Evolutionary conservation across 2,888 invertebrate genomes (phyloP).

Genomic region (Parascotia fuliginaria): DNA sequence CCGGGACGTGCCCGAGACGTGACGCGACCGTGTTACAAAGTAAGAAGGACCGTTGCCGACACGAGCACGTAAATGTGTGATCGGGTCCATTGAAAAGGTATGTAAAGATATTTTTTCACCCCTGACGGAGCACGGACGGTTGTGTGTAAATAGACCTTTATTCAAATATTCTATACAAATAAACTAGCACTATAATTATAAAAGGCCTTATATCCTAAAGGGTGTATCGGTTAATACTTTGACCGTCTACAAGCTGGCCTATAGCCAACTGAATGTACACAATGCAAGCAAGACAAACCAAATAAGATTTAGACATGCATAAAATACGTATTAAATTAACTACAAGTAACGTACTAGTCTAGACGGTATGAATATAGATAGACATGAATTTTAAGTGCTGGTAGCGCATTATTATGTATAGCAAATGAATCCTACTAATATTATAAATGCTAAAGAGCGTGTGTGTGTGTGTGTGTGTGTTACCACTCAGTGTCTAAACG

Average conservation of each 20-base stretch:
- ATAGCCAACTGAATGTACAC: slow-evolving; percentile 45
- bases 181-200: not conserved
- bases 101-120: too few relatives aligned
- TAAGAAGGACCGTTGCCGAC: too few relatives aligned
- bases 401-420: slow-evolving; percentile 24
- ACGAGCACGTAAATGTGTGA: too few relatives aligned
- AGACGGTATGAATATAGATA: slow-evolving; percentile 32
- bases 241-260: slow-evolving; percentile 41
- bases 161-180: too few relatives aligned
- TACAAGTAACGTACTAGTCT: slow-evolving; percentile 25
- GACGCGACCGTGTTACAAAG: too few relatives aligned
- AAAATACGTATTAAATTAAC: slow-evolving; percentile 54
- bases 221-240: slow-evolving; percentile 38
- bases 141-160: too few relatives aligned
- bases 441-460: too few relatives aligned
- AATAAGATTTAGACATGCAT: slow-evolving; percentile 51
- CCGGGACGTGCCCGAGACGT: too few relatives aligned
- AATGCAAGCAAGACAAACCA: slow-evolving; percentile 39
- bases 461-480: too few relatives aligned
- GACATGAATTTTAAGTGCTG: slow-evolving; percentile 32
- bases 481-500: too few relatives aligned
- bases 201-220: slow-evolving; percentile 22
- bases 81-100: too few relatives aligned
- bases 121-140: too few relatives aligned
- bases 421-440: slow-evolving; percentile 28